A percentile compares a stretch with the other conserved stretches of the same genome.
These are phyloP conservation scores for Pseudopodoces humilis DNA, from an alignment of 2,113 vertebrate species.

Conservation along the genomic window DNA sequence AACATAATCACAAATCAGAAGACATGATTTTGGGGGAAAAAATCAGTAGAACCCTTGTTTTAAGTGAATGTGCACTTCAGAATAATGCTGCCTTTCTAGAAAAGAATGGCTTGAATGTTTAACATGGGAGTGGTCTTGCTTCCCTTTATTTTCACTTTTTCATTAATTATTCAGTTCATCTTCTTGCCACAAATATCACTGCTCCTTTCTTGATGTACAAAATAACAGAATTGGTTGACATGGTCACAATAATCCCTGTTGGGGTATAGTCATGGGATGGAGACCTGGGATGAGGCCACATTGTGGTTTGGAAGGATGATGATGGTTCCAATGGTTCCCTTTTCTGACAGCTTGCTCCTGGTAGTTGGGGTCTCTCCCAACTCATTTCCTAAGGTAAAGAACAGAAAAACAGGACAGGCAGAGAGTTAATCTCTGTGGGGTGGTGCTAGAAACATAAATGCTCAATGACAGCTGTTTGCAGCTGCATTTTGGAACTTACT, in stretches of 20 bases:
- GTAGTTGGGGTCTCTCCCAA: not conserved
- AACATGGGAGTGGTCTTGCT: not conserved
- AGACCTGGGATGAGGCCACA: accelerated
- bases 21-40: not conserved
- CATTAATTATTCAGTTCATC: not conserved
- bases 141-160: not conserved
- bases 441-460: accelerated
- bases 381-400: not conserved
- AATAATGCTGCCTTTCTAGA: not conserved
- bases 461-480: not conserved
- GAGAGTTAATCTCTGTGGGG: not conserved
- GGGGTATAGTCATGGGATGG: not conserved
- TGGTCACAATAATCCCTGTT: accelerated
- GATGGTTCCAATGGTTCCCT: not conserved
- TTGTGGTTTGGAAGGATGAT: not conserved
- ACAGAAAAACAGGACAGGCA: not conserved
- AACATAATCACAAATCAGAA: not conserved
- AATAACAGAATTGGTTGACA: not conserved
- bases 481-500: not conserved
- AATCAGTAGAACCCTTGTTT: not conserved
- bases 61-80: not conserved
- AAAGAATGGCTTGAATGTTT: not conserved
- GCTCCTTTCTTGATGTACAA: not conserved
- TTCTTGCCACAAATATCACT: not conserved
- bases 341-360: not conserved